These are phyloP conservation scores for Drepana falcataria DNA, from an alignment of 2,888 invertebrate genomes.

Conservation along the genomic window DNA sequence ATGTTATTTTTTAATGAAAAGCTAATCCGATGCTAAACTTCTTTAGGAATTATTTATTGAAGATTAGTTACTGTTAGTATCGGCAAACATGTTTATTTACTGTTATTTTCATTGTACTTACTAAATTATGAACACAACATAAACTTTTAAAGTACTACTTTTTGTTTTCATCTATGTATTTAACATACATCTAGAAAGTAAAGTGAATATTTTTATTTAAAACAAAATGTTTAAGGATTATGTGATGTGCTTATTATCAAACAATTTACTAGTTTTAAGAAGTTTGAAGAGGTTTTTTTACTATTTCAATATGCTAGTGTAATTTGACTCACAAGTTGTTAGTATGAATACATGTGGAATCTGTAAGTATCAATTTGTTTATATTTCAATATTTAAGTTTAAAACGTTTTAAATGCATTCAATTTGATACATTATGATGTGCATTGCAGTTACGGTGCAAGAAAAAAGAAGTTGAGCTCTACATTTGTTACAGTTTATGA, in stretches of 20 bases:
- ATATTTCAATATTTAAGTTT: conserved; percentile 32
- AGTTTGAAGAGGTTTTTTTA: neutral
- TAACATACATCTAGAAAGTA: no score
- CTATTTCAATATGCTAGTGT: conserved; percentile 12
- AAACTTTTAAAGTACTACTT: no score
- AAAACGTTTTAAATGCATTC: conserved; percentile 8
- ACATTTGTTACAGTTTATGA: conserved; percentile 56
- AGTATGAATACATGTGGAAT: conserved; percentile 26
- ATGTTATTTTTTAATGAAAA: no score
- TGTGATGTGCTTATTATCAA: neutral
- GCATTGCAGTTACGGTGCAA: conserved; percentile 44
- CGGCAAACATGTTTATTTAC: no score
- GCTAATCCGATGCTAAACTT: no score
- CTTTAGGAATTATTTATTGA: no score
- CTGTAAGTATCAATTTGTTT: conserved; percentile 57
- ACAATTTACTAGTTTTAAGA: neutral
- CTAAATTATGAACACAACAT: no score
- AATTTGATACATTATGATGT: conserved; percentile 35
- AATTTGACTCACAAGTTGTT: conserved; percentile 24
- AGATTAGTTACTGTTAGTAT: no score
- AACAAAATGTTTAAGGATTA: neutral
- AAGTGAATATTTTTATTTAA: no score
- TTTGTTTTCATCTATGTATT: no score
- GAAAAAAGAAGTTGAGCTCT: conserved; percentile 39
- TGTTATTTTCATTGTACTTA: no score